phyloP scores from a whole-genome alignment of 2,797 vertebrate genomes.

The Pseudochirops corinnae region DNA sequence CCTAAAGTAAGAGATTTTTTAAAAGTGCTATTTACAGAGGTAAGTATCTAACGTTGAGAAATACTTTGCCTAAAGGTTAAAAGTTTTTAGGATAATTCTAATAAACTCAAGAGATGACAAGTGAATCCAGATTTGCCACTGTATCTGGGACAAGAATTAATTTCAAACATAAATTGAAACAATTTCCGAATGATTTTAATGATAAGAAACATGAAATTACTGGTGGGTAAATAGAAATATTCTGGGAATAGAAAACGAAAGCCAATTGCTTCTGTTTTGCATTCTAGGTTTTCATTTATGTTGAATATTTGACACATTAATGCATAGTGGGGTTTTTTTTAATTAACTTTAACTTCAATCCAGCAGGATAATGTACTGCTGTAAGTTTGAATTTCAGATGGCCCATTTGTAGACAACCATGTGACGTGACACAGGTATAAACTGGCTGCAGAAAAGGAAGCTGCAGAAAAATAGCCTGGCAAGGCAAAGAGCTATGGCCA shows the following conservation, averaged over 20 bases:
- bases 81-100: slow-evolving; percentile 34
- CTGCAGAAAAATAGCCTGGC: slow-evolving; percentile 38
- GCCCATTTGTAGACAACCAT: background rate
- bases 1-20: slow-evolving; percentile 43
- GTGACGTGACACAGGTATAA: slow-evolving; percentile 21
- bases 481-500: background rate
- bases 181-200: slow-evolving; percentile 6
- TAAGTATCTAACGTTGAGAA: slow-evolving; percentile 6
- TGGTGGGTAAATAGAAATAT: slow-evolving; percentile 23
- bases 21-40: background rate
- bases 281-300: background rate
- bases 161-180: slow-evolving; percentile 34
- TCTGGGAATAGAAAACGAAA: background rate
- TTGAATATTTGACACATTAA: background rate
- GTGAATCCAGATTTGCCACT: slow-evolving; percentile 11
- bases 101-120: slow-evolving; percentile 40
- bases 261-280: background rate
- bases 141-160: background rate
- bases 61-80: slow-evolving; percentile 35
- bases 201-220: slow-evolving; percentile 18
- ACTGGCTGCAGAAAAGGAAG: slow-evolving; percentile 27
- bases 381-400: slow-evolving; percentile 58
- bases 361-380: background rate
- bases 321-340: background rate
- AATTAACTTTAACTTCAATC: background rate